Evolutionary conservation across 2,888 invertebrate genomes (phyloP).

Genomic region (Anarsia innoxiella): DNA sequence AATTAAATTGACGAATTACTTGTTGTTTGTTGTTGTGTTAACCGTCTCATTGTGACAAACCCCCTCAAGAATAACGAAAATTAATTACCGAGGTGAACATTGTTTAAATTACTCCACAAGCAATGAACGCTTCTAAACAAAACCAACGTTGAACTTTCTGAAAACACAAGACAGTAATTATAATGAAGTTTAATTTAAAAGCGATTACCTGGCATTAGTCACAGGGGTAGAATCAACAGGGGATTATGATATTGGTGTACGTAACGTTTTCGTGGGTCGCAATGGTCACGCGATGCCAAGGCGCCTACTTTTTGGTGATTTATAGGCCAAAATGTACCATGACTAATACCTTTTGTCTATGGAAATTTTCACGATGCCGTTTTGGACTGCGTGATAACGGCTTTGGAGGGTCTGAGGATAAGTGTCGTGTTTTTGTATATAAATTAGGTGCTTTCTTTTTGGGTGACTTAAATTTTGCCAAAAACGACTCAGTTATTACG

Average conservation of each 20-base stretch:
- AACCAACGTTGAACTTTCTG: constrained; percentile 3
- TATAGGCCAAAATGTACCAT: constrained; percentile 53
- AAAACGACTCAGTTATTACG: too few species aligned
- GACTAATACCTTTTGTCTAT: constrained; percentile 58
- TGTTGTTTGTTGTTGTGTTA: too few species aligned
- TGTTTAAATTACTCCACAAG: too few species aligned
- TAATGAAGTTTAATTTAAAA: constrained; percentile 27
- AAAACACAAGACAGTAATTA: constrained; percentile 12
- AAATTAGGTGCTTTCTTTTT: too few species aligned
- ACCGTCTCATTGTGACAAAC: too few species aligned
- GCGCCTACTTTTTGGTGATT: constrained; percentile 68
- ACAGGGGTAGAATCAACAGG: constrained; percentile 47
- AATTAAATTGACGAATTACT: too few species aligned
- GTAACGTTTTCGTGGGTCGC: constrained; percentile 49
- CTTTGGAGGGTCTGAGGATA: too few species aligned
- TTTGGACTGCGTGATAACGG: constrained; percentile 6
- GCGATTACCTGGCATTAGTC: constrained; percentile 58
- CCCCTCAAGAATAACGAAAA: too few species aligned
- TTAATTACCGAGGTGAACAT: too few species aligned
- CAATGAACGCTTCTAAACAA: constrained; percentile 2
- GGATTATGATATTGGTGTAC: constrained; percentile 66
- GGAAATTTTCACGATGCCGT: constrained; percentile 13
- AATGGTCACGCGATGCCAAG: constrained; percentile 43
- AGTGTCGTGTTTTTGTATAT: too few species aligned
- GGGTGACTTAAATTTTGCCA: too few species aligned